These are phyloP conservation scores for Barnardius zonarius DNA, from an alignment of 2,113 vertebrate genomes.

Conservation along the genomic window DNA sequence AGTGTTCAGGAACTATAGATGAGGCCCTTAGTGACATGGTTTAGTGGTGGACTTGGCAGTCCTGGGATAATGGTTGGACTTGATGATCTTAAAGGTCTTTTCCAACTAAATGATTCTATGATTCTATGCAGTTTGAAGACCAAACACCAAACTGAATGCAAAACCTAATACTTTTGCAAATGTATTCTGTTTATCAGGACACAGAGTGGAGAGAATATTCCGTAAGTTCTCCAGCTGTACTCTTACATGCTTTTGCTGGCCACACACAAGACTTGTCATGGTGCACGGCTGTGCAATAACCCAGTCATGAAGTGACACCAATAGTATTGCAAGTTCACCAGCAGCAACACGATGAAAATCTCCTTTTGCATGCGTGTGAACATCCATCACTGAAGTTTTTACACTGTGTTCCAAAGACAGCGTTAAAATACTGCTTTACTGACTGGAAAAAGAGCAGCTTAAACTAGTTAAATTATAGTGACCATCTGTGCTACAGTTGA, in stretches of 20 bases:
- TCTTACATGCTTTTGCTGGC: background rate
- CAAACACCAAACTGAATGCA: background rate
- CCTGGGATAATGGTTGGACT: background rate
- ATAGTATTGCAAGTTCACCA: background rate
- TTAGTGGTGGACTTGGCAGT: background rate
- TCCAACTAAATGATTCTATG: background rate
- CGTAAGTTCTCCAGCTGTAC: background rate
- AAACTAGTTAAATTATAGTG: background rate
- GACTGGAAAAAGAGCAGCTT: background rate
- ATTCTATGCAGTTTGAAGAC: background rate
- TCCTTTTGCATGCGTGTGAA: background rate
- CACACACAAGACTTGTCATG: background rate
- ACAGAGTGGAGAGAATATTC: background rate
- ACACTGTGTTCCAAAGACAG: background rate
- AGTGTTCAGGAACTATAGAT: background rate
- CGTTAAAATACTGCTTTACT: background rate
- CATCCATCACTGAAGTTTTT: background rate
- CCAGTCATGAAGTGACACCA: background rate
- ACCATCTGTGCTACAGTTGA: background rate
- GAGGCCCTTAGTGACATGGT: background rate
- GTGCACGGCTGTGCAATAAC: background rate
- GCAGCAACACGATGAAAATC: background rate
- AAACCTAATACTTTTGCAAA: background rate
- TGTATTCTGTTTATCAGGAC: background rate
- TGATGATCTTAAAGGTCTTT: background rate